Conservation (phyloP, 2,888 invertebrate genomes). For the Rhingia campestris region DNA sequence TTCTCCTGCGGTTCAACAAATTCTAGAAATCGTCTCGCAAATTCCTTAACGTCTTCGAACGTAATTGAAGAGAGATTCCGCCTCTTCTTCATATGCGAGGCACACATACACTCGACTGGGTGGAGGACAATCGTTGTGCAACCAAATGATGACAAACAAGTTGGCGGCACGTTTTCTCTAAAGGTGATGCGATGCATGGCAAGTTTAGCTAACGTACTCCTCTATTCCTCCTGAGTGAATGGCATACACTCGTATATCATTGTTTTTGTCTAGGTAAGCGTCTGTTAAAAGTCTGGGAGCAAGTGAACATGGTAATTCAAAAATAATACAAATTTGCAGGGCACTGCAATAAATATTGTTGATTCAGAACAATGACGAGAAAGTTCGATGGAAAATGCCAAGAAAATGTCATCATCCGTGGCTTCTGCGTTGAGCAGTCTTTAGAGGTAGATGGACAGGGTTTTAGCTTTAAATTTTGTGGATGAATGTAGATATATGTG, state of each 20-base stretch:
- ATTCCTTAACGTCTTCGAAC: constrained; percentile 53
- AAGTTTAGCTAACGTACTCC: constrained; percentile 36
- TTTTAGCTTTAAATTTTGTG: too few relatives aligned
- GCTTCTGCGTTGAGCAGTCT: too few relatives aligned
- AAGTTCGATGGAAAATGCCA: too few relatives aligned
- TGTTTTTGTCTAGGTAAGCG: constrained; percentile 20
- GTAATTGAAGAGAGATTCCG: constrained; percentile 63
- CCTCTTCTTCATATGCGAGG: constrained; percentile 16
- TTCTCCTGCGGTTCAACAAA: constrained; percentile 38
- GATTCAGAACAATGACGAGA: background rate
- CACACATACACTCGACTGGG: constrained; percentile 9
- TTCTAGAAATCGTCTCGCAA: constrained; percentile 61
- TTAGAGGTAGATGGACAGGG: too few relatives aligned
- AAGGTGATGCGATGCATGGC: constrained; percentile 50
- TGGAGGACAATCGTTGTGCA: constrained; percentile 47
- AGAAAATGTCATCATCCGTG: too few relatives aligned
- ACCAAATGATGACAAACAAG: constrained; percentile 64
- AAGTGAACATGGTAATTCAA: too few relatives aligned
- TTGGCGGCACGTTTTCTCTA: constrained; percentile 64
- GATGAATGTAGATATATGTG: too few relatives aligned
- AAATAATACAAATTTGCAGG: too few relatives aligned
- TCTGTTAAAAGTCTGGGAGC: constrained; percentile 3
- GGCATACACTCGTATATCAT: constrained; percentile 18
- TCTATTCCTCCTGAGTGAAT: constrained; percentile 26
- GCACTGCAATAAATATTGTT: too few relatives aligned